Conservation (phyloP, 2,113 vertebrate species). For the Egretta garzetta region DNA sequence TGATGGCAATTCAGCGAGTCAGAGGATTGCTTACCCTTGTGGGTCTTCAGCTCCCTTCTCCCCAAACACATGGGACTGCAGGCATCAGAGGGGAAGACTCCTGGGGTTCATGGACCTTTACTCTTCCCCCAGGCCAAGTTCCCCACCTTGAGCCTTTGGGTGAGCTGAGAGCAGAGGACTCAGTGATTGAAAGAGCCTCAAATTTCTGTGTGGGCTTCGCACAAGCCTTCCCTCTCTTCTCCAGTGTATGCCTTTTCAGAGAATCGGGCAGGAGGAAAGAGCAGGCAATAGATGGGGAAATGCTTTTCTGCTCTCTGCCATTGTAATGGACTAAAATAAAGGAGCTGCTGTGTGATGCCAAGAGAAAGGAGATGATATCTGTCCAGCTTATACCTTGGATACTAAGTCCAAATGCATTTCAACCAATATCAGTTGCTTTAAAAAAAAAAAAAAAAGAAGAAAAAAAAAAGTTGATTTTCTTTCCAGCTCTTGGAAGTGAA, state of each 20-base stretch:
- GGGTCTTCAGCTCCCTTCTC: not conserved
- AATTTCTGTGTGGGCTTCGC: not conserved
- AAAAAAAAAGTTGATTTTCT: constrained; percentile 74
- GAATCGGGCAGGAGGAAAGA: not conserved
- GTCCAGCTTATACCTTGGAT: constrained; percentile 15
- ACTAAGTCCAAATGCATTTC: constrained; percentile 32
- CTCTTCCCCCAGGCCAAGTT: not conserved
- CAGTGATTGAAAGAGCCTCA: not conserved
- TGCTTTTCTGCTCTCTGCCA: not conserved
- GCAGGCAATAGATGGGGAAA: not conserved
- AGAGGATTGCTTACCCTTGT: not conserved
- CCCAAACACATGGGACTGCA: not conserved
- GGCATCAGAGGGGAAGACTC: not conserved
- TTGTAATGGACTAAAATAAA: constrained; percentile 46
- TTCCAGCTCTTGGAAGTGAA: constrained; percentile 73
- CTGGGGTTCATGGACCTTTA: not conserved
- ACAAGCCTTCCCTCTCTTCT: not conserved
- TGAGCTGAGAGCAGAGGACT: not conserved
- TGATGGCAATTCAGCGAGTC: not conserved
- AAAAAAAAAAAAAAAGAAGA: not conserved
- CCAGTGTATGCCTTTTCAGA: not conserved
- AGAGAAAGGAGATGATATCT: constrained; percentile 8
- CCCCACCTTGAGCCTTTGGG: not conserved
- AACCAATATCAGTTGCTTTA: constrained; percentile 62
- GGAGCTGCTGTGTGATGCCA: not conserved